Base-by-base conservation (phyloP, 2,113 vertebrate species). In the Salminus brasiliensis region DNA sequence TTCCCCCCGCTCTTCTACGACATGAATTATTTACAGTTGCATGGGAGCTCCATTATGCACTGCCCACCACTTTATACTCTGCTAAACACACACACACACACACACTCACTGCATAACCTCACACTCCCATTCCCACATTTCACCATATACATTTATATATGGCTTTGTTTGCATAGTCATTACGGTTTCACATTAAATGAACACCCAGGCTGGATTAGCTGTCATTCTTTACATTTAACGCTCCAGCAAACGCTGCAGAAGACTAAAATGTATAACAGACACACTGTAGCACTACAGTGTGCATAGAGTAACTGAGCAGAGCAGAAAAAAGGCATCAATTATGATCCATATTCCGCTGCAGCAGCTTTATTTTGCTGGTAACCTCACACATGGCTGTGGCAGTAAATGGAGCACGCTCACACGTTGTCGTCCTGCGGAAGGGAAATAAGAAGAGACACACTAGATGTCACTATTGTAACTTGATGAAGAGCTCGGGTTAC, bases 381-480 rank as follows among this genome's bases (percentile, higher is more conserved):
- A 34, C 13, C 9, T 67, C 16, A 36, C 21, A 66, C 15, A 18
- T 21, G 5, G 16, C 25, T 57, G 43, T 39, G 41, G 34, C 66
- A 60, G 53, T 74, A n/a, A 39, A 23, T 16, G 41, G 1, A 8
- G 49, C 49, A 30, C 57, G 27, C 34, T 53, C 16, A 63, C 30
- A 21, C 29, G 57, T 47, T n/a, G n/a, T n/a, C 9, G 29, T 13
- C 29, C 43, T 45, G 36, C 65, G 43, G 62, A 32, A 30, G n/a
- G 67, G 45, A 74, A 75, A 84, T 55, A 63, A 60, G 76, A 32
- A 76, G 53, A 88, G 86, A 83, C 87, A 80, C 93, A 93, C 92
- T 94, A 94, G 93, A 91, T 92, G 93, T 93, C 93, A 92, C 90
- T 94, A 91, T 93, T 93, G 93, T 83, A 84, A 79, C 90, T 91